Evolutionary conservation across 2,113 vertebrate species (phyloP).

Genomic region (Geothlypis trichas): DNA sequence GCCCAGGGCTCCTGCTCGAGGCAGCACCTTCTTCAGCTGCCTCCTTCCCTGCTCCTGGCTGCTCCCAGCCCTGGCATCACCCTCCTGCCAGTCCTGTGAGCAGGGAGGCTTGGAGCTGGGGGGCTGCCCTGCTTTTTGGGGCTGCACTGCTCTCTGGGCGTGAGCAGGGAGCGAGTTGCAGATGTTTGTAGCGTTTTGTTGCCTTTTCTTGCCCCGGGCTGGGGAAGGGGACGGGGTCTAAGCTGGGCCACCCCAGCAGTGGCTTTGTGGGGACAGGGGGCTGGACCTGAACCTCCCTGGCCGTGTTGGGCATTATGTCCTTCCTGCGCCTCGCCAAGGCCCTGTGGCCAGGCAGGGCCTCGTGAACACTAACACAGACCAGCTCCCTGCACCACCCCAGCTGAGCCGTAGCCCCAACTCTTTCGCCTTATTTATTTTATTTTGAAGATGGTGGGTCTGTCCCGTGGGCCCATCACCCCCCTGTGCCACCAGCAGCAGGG

Average conservation of each 20-base stretch:
- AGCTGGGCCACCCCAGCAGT: neutral
- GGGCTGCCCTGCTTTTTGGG: neutral
- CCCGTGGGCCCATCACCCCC: neutral
- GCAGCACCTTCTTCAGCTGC: neutral
- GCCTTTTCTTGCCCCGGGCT: constrained; percentile 36
- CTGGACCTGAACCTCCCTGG: neutral
- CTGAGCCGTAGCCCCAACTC: constrained; percentile 19
- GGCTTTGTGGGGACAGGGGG: neutral
- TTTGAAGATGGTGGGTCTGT: neutral
- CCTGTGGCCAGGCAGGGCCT: neutral
- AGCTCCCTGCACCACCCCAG: neutral
- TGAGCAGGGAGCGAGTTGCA: neutral
- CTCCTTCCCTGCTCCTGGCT: neutral
- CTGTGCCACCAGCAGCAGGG: neutral
- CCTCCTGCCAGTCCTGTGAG: neutral
- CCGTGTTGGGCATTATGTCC: neutral
- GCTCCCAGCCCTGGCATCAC: neutral
- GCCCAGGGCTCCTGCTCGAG: neutral
- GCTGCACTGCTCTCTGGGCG: neutral
- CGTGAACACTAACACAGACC: constrained; percentile 25
- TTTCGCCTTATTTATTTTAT: constrained; percentile 66
- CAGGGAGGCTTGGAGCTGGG: neutral
- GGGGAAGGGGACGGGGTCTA: neutral
- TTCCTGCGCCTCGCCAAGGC: neutral
- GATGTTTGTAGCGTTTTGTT: neutral